Evolutionary conservation across 2,888 invertebrate species (phyloP).

Genomic region (Pristionchus maxplancki): DNA sequence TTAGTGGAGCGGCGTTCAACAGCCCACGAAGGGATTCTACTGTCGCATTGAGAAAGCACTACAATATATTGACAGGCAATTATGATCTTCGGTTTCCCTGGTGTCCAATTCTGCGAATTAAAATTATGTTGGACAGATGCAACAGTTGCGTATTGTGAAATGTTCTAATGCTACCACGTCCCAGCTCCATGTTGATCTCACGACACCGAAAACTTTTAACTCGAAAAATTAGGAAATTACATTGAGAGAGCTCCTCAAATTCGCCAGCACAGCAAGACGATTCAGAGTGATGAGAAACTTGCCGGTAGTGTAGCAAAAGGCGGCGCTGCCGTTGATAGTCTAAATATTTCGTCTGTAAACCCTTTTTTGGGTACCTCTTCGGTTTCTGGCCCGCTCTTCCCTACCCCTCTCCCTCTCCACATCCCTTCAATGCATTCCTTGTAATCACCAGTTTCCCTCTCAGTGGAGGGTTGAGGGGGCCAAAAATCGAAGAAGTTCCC

Average conservation of each 20-base stretch:
- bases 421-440: too few species aligned
- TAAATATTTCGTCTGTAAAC: neutral
- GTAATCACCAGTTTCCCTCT: too few species aligned
- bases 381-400: too few species aligned
- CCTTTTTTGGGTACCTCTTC: too few species aligned
- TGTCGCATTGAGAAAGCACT: neutral
- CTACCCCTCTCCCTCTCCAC: too few species aligned
- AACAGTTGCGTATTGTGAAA: too few species aligned
- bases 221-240: neutral
- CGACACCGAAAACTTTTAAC: too few species aligned
- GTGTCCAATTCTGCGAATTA: neutral
- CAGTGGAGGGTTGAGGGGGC: too few species aligned
- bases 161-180: neutral
- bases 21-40: too few species aligned
- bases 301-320: neutral
- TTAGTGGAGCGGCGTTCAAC: too few species aligned
- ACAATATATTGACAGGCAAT: neutral
- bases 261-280: neutral
- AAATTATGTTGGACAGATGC: neutral
- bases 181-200: too few species aligned
- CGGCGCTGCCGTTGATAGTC: neutral
- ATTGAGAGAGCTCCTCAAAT: neutral
- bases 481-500: too few species aligned
- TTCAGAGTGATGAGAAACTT: neutral
- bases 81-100: neutral